phyloP scores from a whole-genome alignment of 2,888 invertebrate genomes.

The Amiota minor region DNA sequence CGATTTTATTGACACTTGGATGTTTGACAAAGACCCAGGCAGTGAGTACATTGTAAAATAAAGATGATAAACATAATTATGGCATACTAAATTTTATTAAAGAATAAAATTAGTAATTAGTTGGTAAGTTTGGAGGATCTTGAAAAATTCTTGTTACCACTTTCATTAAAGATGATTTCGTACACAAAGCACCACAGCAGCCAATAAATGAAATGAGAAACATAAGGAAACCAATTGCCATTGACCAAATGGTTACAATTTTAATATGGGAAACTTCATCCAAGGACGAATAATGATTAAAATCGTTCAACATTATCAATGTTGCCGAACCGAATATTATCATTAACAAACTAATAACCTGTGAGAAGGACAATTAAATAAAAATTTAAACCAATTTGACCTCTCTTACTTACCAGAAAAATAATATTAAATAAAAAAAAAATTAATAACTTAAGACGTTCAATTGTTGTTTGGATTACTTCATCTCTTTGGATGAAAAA shows the following conservation, averaged over 20 bases:
- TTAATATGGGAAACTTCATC: constrained; percentile 73
- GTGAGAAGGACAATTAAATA: not conserved
- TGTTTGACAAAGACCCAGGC: constrained; percentile 81
- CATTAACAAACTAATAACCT: constrained; percentile 82
- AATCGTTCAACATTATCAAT: constrained; percentile 77
- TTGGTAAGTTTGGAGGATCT: too few relatives aligned
- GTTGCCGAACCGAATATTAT: constrained; percentile 78
- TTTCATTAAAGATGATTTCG: constrained; percentile 88
- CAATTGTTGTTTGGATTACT: too few relatives aligned
- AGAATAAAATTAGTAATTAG: too few relatives aligned
- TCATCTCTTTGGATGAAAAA: too few relatives aligned
- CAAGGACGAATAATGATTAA: constrained; percentile 74
- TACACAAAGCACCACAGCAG: constrained; percentile 90
- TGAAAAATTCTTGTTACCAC: constrained; percentile 76
- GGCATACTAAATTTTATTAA: constrained; percentile 77
- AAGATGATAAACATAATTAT: constrained; percentile 81
- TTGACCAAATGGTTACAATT: constrained; percentile 79
- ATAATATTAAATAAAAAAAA: constrained; percentile 67
- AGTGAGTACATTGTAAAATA: constrained; percentile 81
- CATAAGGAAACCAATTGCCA: constrained; percentile 81
- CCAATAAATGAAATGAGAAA: constrained; percentile 91
- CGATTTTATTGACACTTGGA: constrained; percentile 75
- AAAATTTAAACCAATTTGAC: not conserved
- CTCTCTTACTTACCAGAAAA: constrained; percentile 67
- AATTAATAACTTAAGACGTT: too few relatives aligned